A percentile compares a stretch with the other conserved stretches of the same genome.
Evolutionary conservation across 2,888 invertebrate species (phyloP).

Genomic region (Monoplex corrugatus): DNA sequence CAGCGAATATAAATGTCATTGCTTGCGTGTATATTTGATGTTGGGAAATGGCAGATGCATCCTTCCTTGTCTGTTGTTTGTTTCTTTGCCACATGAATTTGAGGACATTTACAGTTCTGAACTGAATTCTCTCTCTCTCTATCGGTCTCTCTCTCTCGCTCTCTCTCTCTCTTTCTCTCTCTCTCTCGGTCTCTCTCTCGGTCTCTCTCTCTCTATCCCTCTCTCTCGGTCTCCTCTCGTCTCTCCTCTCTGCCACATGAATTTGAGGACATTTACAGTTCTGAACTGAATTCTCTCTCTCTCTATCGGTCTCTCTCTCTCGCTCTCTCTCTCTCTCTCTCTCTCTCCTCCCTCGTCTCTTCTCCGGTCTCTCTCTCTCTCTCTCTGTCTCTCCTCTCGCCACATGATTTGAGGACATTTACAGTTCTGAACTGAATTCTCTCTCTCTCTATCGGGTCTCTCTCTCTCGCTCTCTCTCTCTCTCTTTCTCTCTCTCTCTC

Average conservation of each 20-base stretch:
- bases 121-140: neutral
- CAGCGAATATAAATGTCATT: no score
- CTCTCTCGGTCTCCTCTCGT: no score
- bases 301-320: neutral
- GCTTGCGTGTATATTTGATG: no score
- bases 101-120: no score
- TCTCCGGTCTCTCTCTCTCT: neutral
- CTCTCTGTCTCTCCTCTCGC: neutral
- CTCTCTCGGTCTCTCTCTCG: no score
- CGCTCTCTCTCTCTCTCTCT: neutral
- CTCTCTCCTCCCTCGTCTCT: neutral
- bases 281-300: neutral
- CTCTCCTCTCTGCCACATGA: no score
- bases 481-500: constrained; percentile 12
- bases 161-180: no score
- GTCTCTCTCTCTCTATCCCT: no score
- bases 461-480: constrained; percentile 5
- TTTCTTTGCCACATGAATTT: no score
- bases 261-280: neutral
- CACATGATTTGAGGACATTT: no score
- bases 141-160: neutral
- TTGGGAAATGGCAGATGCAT: no score
- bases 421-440: neutral
- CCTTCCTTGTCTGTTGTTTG: no score
- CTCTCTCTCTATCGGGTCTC: neutral